Conservation (phyloP, 2,113 vertebrate species). For the Ramphastos sulfuratus region DNA sequence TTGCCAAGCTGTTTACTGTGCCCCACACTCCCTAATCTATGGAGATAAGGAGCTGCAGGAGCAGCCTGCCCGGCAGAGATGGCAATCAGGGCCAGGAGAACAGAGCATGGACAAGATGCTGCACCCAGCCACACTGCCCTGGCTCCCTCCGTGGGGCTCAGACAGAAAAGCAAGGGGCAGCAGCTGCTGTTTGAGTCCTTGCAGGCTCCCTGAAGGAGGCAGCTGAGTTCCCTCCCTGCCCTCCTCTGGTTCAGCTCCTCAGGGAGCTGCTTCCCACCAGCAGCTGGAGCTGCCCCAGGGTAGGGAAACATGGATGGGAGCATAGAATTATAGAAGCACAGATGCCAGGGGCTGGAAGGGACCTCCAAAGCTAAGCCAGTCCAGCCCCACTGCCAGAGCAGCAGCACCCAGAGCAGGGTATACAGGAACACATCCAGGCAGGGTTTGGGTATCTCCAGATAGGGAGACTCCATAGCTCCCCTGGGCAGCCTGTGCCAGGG, state of each 20-base stretch:
- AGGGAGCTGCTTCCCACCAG: background rate
- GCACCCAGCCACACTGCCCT: background rate
- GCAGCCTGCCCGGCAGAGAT: background rate
- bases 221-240: background rate
- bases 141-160: background rate
- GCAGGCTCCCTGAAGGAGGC: background rate
- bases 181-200: background rate
- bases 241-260: background rate
- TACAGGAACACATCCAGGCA: too few species aligned
- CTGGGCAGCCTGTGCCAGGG: too few species aligned
- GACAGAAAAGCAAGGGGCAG: background rate
- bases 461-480: too few species aligned
- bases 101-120: background rate
- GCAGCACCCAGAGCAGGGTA: too few species aligned
- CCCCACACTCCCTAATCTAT: background rate
- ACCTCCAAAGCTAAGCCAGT: too few species aligned
- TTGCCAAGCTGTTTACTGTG: rapidly evolving
- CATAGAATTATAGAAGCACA: too few species aligned
- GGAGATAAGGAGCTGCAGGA: background rate
- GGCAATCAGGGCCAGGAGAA: background rate
- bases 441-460: too few species aligned
- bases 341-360: too few species aligned
- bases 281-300: background rate
- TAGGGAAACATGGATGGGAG: background rate
- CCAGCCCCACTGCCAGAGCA: too few species aligned